Base-by-base conservation (phyloP, 1,140 invertebrate genomes). In the Pollicipes pollicipes region DNA sequence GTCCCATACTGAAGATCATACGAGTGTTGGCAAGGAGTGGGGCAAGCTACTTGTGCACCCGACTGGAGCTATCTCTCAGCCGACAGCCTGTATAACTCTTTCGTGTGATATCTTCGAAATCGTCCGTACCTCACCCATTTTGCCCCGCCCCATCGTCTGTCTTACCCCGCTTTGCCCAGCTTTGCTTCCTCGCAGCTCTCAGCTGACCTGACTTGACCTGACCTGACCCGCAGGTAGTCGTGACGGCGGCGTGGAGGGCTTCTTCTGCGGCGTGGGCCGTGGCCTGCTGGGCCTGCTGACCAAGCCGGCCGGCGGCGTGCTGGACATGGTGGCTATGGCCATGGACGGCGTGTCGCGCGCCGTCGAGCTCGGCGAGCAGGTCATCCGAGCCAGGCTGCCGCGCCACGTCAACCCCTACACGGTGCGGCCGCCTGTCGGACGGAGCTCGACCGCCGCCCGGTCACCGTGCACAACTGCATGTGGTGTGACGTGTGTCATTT, bases 321-420 rank as follows among this genome's bases (percentile, higher is more conserved):
- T 84, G 58, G 83, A 86, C 77, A 82, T 84, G 77, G 83, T 87
- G 30, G 83, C 85, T 75, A 82, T 88, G 78, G 85, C 87, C 35
- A 81, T 82, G 70, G 87, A 89, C 79, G 86, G 86, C 21, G 81
- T 89, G 64, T 83, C 85, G 77, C 84, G 88, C 76, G 85, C 87
- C 72, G 83, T 85, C 73, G 86, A 88, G 78, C 82, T 87, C 76
- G 87, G 87, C 68, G 84, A 87, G 77, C 85, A 86, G 72, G 85
- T 88, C n/a, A 76, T 78, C 37, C 76, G 79, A 32, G 77, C 78
- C 75, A 74, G 80, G 37, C 74, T 79, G 16, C 79, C 80, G 16
- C 74, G 80, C 68, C 80, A 77, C 69, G 78, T 81, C 32, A 77
- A 80, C 71, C 77, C 77, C 13, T 69, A 77, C 67, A 71, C 77